These are phyloP conservation scores for Rhyzopertha dominica DNA, from an alignment of 1,140 invertebrate genomes.

Conservation along the genomic window DNA sequence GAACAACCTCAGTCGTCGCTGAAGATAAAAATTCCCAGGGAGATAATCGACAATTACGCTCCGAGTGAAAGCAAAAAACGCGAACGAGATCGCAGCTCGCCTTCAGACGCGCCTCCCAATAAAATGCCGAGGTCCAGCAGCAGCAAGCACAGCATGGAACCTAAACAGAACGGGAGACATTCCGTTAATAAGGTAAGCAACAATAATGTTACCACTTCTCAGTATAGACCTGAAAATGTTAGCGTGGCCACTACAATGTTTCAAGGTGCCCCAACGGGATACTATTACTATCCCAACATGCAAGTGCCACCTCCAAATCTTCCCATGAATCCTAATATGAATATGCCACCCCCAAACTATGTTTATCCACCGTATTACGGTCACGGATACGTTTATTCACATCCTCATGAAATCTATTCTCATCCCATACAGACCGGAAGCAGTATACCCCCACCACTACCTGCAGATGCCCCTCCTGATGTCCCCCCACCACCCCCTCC, in stretches of 20 bases:
- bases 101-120: conserved; percentile 16
- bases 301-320: conserved; percentile 22
- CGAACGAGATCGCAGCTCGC: conserved; percentile 32
- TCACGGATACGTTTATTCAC: conserved; percentile 17
- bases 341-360: conserved; percentile 17
- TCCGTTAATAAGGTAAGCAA: conserved; percentile 44
- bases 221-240: not conserved
- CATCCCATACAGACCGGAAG: not conserved
- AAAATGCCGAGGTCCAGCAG: conserved; percentile 24
- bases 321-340: conserved; percentile 19
- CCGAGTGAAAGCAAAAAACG: conserved; percentile 35
- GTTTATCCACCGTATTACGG: conserved; percentile 19
- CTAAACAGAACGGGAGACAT: conserved; percentile 40
- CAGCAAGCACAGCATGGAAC: conserved; percentile 22
- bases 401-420: conserved; percentile 22
- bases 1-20: conserved; percentile 21
- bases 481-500: conserved; percentile 49
- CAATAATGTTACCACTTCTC: conserved; percentile 21
- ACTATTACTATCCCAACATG: no score
- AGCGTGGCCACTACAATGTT: no score
- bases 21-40: conserved; percentile 55
- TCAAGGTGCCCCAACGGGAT: no score
- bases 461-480: conserved; percentile 46
- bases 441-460: conserved; percentile 40
- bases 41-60: conserved; percentile 42